Percentiles rank a stretch among this genome's conserved stretches.
Conservation (phyloP, 2,888 invertebrate species). For the Hipparchia semele region DNA sequence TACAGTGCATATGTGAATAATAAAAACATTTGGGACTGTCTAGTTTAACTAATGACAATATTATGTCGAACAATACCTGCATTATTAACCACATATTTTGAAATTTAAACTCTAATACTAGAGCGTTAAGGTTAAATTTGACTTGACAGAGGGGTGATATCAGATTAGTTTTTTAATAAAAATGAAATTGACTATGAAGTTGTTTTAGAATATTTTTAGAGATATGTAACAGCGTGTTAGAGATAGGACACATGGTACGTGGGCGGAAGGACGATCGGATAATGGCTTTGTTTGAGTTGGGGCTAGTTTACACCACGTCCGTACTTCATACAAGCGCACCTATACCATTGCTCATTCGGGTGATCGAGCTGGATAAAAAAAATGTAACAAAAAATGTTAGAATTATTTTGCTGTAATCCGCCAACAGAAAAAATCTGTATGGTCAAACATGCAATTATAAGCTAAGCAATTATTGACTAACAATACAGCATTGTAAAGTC, state of each 20-base stretch:
- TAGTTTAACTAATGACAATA: slow-evolving; percentile 70
- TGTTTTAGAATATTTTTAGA: slow-evolving; percentile 54
- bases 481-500: too few species aligned
- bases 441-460: too few species aligned
- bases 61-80: slow-evolving; percentile 63
- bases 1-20: slow-evolving; percentile 58
- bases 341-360: not conserved
- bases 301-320: not conserved
- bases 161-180: slow-evolving; percentile 35
- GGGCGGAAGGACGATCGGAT: slow-evolving; percentile 62
- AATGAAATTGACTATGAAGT: slow-evolving; percentile 58
- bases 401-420: too few species aligned
- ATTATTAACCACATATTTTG: slow-evolving; percentile 31
- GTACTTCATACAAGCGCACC: not conserved
- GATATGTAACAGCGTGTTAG: slow-evolving; percentile 65
- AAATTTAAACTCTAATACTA: slow-evolving; percentile 34
- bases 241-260: slow-evolving; percentile 72
- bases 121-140: slow-evolving; percentile 42
- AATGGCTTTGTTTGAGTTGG: slow-evolving; percentile 29
- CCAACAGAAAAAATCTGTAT: too few species aligned
- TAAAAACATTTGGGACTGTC: slow-evolving; percentile 72
- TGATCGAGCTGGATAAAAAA: not conserved
- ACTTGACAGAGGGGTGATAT: slow-evolving; percentile 6
- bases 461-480: too few species aligned
- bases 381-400: too few species aligned